A percentile compares a stretch with the other conserved stretches of the same genome.
These are phyloP conservation scores for Formica exsecta DNA, from an alignment of 1,140 invertebrate species.

Conservation along the genomic window DNA sequence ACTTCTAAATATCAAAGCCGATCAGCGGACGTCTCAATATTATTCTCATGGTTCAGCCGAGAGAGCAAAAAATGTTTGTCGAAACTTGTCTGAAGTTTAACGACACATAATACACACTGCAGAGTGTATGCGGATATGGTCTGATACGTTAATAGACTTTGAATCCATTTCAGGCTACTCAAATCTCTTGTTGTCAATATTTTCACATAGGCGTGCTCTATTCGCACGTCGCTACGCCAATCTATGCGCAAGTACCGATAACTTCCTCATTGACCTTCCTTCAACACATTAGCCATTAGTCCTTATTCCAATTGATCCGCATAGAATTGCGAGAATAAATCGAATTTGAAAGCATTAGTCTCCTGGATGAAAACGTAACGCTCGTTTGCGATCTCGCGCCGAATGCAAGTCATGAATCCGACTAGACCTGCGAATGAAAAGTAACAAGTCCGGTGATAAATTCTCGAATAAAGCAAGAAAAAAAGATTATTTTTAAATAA, in stretches of 20 bases:
- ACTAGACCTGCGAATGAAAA: slow-evolving; percentile 89
- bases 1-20: too few relatives aligned
- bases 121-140: slow-evolving; percentile 88
- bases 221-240: slow-evolving; percentile 86
- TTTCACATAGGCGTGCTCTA: too few relatives aligned
- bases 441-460: too few relatives aligned
- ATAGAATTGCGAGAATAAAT: slow-evolving; percentile 87
- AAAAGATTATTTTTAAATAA: too few relatives aligned
- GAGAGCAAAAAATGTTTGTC: too few relatives aligned
- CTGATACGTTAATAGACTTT: slow-evolving; percentile 90
- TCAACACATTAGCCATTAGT: slow-evolving; percentile 94
- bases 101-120: slow-evolving; percentile 96
- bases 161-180: slow-evolving; percentile 97
- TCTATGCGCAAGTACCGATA: slow-evolving; percentile 93
- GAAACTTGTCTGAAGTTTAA: slow-evolving; percentile 94
- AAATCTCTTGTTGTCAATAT: slow-evolving; percentile 95
- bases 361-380: slow-evolving; percentile 91
- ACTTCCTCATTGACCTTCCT: slow-evolving; percentile 93
- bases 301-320: slow-evolving; percentile 91
- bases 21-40: too few relatives aligned
- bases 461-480: too few relatives aligned
- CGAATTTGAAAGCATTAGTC: slow-evolving; percentile 88
- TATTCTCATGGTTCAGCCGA: too few relatives aligned
- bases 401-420: slow-evolving; percentile 96
- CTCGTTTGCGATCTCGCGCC: slow-evolving; percentile 91